Evolutionary conservation across 2,888 invertebrate species (phyloP), one percentile per base, ranked within the genome.

Genomic region (Agriopis marginaria): DNA sequence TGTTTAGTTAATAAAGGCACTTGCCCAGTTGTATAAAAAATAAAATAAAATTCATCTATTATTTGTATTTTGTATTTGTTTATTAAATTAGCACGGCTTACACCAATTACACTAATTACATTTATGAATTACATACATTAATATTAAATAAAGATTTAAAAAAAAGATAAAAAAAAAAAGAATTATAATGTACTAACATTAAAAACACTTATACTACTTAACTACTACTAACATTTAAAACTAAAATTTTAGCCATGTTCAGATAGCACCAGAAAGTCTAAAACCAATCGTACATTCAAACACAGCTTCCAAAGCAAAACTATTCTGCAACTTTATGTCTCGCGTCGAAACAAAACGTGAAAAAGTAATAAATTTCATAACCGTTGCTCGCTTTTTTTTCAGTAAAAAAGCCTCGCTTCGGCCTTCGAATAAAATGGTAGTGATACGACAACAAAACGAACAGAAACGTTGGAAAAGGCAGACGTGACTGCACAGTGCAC

Each of bases 281-380:
- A 54, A 39, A 39, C 8, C 8, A 8, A 12, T 42, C 4, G n/a
- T 12, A 32, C n/a, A 61, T 44, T 14, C 14, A 49, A 66, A 50
- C 32, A 32, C 51, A 59, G 32, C 58, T 12, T 53, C 60, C 60
- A 14, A 45, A 17, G 47, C 64, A 50, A 45, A 66, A 70, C 70
- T 70, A 70, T 66, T 53, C 55, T 54, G 42, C 10, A 63, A 66
- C 62, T 66, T 66, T 70, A 60, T 58, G 66, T 50, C 59, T 60
- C 66, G 54, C 47, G 44, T 53, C 70, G 59, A 66, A 66, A 66
- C 59, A 70, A 44, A 68, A 71, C 71, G 64, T 63, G 70, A 70
- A 71, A 75, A 69, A 73, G 68, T 68, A 66, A 68, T 74, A 76
- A 76, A 76, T 73, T 75, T 67, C 68, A 72, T 76, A 72, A 68